Evolutionary conservation across 2,888 invertebrate genomes (phyloP).

Genomic region (Eupelmus urozonus): DNA sequence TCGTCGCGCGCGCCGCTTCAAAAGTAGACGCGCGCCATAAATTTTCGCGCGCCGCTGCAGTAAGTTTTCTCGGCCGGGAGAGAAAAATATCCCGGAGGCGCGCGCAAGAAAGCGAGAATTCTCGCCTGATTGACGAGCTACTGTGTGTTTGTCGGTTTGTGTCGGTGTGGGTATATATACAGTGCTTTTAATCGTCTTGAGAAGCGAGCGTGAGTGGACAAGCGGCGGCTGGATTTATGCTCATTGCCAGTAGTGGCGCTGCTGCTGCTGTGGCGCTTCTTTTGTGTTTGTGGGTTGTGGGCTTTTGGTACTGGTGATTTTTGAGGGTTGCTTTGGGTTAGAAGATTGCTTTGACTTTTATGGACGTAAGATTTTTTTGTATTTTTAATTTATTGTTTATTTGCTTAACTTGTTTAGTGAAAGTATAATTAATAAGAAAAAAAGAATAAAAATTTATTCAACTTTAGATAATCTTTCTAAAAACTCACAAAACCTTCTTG

Average conservation of each 20-base stretch:
- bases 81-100: conserved; percentile 36
- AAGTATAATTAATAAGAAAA: too few relatives aligned
- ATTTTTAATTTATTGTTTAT: neutral
- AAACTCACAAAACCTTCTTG: too few relatives aligned
- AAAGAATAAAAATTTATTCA: too few relatives aligned
- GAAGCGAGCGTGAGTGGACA: neutral
- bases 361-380: neutral
- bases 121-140: conserved; percentile 52
- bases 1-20: too few relatives aligned
- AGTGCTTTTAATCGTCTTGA: conserved; percentile 35
- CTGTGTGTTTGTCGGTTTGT: neutral
- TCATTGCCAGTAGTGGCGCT: conserved; percentile 15
- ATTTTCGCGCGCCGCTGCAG: conserved; percentile 34
- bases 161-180: neutral
- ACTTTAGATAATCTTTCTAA: too few relatives aligned
- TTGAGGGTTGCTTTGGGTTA: too few relatives aligned
- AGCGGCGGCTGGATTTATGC: conserved; percentile 29
- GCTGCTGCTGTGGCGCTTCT: conserved; percentile 7
- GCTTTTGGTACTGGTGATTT: neutral
- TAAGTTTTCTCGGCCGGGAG: conserved; percentile 50
- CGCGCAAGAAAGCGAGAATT: conserved; percentile 41
- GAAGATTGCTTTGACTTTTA: too few relatives aligned
- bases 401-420: too few relatives aligned
- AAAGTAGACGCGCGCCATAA: too few relatives aligned
- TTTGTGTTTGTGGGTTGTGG: neutral